Percentiles rank a stretch among this genome's conserved stretches.
Conservation (phyloP, 2,113 vertebrate species). For the Oxyura jamaicensis region DNA sequence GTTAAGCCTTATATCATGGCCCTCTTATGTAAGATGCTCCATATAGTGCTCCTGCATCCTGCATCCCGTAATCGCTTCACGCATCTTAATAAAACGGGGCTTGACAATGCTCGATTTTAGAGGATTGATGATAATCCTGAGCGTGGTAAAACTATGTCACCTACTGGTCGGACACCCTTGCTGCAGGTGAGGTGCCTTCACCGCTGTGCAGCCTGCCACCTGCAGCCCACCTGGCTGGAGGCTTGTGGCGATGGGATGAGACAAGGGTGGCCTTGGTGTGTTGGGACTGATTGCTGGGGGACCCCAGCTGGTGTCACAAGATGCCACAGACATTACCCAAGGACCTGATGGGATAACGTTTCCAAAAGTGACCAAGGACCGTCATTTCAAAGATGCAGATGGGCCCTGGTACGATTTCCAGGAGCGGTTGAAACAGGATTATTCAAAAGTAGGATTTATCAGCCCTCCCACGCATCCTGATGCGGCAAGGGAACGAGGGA, state of each 20-base stretch:
- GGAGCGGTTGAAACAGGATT: not conserved
- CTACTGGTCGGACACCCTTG: conserved; percentile 29
- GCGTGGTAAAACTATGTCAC: conserved; percentile 5
- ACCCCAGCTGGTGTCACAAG: not conserved
- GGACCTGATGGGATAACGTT: accelerated
- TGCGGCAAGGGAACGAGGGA: not conserved
- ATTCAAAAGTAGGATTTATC: not conserved
- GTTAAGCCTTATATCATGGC: not conserved
- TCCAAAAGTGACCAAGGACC: not conserved
- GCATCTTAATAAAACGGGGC: not conserved
- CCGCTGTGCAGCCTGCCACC: not conserved
- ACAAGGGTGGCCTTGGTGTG: not conserved
- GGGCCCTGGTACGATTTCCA: not conserved
- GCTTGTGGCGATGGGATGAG: not conserved
- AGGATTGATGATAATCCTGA: not conserved
- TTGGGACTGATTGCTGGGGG: not conserved
- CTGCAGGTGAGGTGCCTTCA: not conserved
- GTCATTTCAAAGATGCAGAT: not conserved
- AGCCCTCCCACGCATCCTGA: accelerated
- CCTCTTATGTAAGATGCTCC: conserved; percentile 44
- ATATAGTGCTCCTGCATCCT: not conserved
- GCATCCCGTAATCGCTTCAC: not conserved
- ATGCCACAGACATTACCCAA: not conserved
- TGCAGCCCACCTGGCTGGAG: not conserved
- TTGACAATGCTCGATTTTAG: not conserved